Base-by-base conservation (phyloP, 1,140 invertebrate species). In the Capitella teleta region DNA sequence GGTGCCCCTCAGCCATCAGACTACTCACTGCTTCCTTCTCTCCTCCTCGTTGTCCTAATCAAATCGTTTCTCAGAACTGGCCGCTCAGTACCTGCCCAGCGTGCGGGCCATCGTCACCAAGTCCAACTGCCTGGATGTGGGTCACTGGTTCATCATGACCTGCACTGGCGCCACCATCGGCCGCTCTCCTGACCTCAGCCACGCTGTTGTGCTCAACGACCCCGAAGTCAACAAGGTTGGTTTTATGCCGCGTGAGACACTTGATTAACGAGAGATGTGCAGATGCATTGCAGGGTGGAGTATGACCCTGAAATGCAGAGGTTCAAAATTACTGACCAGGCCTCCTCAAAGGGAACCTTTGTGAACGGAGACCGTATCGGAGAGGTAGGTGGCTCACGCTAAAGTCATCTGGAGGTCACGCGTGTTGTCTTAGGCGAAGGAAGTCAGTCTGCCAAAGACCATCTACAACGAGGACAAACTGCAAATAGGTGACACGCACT, bases 311-410 rank as follows among this genome's bases (percentile, higher is more conserved):
- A 58, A 2, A 42, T 52, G 5, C 72, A 72, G 14, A 63, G 71
- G 2, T 93, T 89, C 63, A 73, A 78, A 41, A 77, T 86, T 0
- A 75, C 78, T n/a, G 89, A 93, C 70, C 61, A 84, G 42, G 87
- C 86, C 6, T 92, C 87, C 28, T 79, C 85, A 60, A 92, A 91
- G 68, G 90, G 89, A 1, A 92, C 87, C 0, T 78, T 82, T 47
- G 61, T 93, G 2, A 89, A 94, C 72, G 83, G 84, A 0, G 77
- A 75, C 26, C 75, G 84, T 52, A 75, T 94, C 55, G 83, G 84
- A 0, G 76, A 65, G 58, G 70, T 73, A 57, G 51, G 14, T 25
- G 8, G 30, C 30, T 32, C 8, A 10, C 36, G 21, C 36, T 5
- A n/a, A 37, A 18, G 8, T 21, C 38, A 40, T 24, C 2, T 40